Evolutionary conservation across 2,888 invertebrate genomes (phyloP), one percentile per base, ranked within the genome.

Genomic region (Drosophila algonquin): DNA sequence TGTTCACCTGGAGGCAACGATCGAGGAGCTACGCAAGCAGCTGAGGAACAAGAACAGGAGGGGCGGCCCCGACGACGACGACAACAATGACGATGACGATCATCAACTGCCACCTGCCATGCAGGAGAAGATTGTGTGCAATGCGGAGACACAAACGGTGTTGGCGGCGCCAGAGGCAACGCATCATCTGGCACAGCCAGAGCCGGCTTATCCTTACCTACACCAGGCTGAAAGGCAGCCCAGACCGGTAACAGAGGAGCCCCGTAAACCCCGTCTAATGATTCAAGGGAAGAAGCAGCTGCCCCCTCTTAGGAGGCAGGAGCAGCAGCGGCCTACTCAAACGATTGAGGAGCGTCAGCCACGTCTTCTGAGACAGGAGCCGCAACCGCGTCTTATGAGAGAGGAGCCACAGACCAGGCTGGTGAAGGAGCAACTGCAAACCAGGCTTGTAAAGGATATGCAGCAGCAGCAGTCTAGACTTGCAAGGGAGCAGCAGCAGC

Each of bases 1-100:
- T 52, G 79, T 79, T 9, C 80, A 82, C 32, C 70, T 91, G 32
- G 89, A 89, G 50, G 78, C 77, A 12, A 80, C 81, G 12, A 75
- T 89, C 3, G 82, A 87, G 12, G 88, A 90, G 16, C 47, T 89
- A 12, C 86, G 80, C 4, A 80, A 78, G 51, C 88, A 86, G 59
- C 57, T 81, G 46, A 80, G 80, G 35, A 76, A 75, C 12, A 69
- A 67, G 53, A 75, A 80, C 18, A 85, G 87, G 64, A 76, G 85
- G 21, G 24, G 40, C 9, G 40, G n/a, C 40, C 52, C 51, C 9
- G 46, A 53, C 6, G 56, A 69, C 16, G 55, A 16, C 21, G 52
- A 52, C 46, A 44, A 30, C 27, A 53, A 57, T 27, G 80, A 77
- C 14, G 82, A 86, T 10, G 76, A 75, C 45, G 80, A 75, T 10